Evolutionary conservation across 2,113 vertebrate species (phyloP), one percentile per base, ranked within the genome.

Genomic region (Calonectris borealis): DNA sequence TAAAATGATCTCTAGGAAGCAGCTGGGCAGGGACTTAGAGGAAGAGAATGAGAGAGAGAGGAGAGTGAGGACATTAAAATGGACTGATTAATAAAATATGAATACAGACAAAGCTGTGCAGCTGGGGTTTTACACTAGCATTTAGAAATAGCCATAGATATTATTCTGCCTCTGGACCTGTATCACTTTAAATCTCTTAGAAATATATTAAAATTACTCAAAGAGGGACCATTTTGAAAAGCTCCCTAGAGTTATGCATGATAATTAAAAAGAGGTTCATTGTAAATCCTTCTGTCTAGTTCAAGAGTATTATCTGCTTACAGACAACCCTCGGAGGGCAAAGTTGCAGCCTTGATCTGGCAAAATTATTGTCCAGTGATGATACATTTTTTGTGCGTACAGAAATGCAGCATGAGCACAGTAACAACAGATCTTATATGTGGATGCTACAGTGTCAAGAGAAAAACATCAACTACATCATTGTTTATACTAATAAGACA

Each of bases 11-110:
- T 94, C 86, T 94, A 38, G 78, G 58, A 96, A 93, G 42, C 80
- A 89, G 32, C 51, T 82, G 42, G n/a, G 71, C 66, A 70, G 65
- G 31, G 80, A 83, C 31, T 88, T 88, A 72, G 70, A 82, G 31
- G n/a, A 91, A 83, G 32, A 69, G 66, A 92, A 90, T 76, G n/a
- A 75, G 44, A 93, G 48, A 54, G 48, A 76, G 61, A 1, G 26
- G 65, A 52, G 90, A 93, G 48, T 60, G 52, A 90, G 79, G 51
- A 76, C 60, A 83, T 92, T 83, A 86, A 94, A 95, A 76, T 48
- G 34, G 40, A 40, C 34, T 68, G 92, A 75, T 96, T 96, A 95
- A 97, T 96, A 91, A 94, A 94, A 94, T 93, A 95, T 82, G 61
- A 94, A 82, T 55, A 54, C 71, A 91, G 94, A 90, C 11, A 82